Evolutionary conservation across 2,113 vertebrate genomes (phyloP).

Genomic region (Pterocles gutturalis): DNA sequence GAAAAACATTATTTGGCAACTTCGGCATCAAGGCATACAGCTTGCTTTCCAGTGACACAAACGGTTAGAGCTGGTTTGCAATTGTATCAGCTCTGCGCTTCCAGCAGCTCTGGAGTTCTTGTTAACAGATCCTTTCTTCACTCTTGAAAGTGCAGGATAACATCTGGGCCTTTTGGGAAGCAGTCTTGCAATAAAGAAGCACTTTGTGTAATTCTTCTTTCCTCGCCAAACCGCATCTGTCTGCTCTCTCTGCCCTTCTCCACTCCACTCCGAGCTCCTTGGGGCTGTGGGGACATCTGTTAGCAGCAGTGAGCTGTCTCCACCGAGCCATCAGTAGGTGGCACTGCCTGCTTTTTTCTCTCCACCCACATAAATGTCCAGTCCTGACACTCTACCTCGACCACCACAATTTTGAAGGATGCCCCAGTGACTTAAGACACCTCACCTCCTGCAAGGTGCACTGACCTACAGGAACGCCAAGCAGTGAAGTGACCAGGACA

Average conservation of each 20-base stretch:
- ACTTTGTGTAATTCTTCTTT: constrained; percentile 72
- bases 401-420: neutral
- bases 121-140: constrained; percentile 79
- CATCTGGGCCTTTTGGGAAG: constrained; percentile 76
- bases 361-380: neutral
- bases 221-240: constrained; percentile 72
- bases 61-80: constrained; percentile 41
- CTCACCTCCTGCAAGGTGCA: neutral
- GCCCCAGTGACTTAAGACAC: neutral
- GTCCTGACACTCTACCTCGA: neutral
- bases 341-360: constrained; percentile 58
- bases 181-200: constrained; percentile 67
- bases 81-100: constrained; percentile 54
- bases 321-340: constrained; percentile 57
- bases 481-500: neutral
- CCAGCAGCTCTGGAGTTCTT: constrained; percentile 55
- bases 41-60: constrained; percentile 20
- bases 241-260: constrained; percentile 67
- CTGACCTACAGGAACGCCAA: neutral
- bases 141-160: constrained; percentile 73
- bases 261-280: constrained; percentile 39
- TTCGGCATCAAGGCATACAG: neutral
- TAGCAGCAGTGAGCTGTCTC: constrained; percentile 10
- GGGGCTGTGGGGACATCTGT: constrained; percentile 33
- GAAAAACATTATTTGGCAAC: neutral